Evolutionary conservation across 2,888 invertebrate species (phyloP), one percentile per base, ranked within the genome.

Genomic region (Argynnis bischoffii): DNA sequence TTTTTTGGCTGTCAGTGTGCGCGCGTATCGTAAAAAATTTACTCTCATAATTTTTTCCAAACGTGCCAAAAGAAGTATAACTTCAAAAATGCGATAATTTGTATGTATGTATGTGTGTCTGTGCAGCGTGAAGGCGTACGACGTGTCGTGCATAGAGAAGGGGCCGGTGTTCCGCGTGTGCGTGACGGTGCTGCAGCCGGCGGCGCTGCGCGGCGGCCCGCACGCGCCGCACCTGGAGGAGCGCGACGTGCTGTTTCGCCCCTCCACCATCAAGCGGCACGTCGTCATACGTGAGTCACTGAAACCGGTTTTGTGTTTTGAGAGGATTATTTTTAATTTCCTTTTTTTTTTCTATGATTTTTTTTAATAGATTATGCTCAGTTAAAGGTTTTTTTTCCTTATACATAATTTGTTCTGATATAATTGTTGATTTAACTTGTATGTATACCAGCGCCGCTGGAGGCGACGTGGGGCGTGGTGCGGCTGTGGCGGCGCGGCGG

Each of bases 161-260:
- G 99, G 99, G 1, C 96, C 98, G 0, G 94, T 99, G 72, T 98
- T 99, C 90, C 95, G 96, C 80, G 94, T 99, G 73, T 98, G 99
- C 4, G 93, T 99, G 54, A 98, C 99, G 0, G 95, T 99, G 72
- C 94, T 99, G 31, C 95, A 96, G 81, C 97, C 98, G 3, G 88
- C 93, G 71, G 79, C 94, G 70, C 79, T 94, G 53, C 35, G 35
- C 11, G 35, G 35, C 11, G 76, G 77, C 15, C 60, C 54, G 61
- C 76, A 55, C 26, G 71, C 65, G 46, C 74, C 75, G 13, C 69
- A 70, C 5, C 67, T 74, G 47, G 71, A 78, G 2, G 82, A 88
- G 41, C 78, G 78, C 63, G 86, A 87, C 74, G 94, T 95, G 53
- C 86, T 93, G 51, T 98, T 98, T 87, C 95, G 95, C 76, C 96